Base-by-base conservation (phyloP, 2,888 invertebrate genomes). In the Zygogramma bicolorata region DNA sequence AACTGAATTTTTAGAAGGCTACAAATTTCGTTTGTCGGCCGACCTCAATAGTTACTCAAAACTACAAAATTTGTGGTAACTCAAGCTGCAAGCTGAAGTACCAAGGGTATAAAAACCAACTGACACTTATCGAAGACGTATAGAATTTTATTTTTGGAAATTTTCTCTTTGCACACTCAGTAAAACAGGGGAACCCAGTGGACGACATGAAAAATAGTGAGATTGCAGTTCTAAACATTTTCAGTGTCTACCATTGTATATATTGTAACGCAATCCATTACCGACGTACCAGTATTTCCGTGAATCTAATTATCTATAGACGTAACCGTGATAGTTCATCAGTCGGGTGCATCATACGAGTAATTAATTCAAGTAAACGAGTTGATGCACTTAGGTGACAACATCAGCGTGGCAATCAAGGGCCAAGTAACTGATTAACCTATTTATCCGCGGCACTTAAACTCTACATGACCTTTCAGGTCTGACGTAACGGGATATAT, bases 311-410 rank as follows among this genome's bases (percentile, higher is more conserved):
- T n/a, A 27, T 10, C 10, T n/a, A 53, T 5, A 53, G 7, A 53
- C 53, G 4, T n/a, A 25, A 53, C 53, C 3, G 13, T n/a, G 27
- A 25, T n/a, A n/a, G 1, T 8, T 53, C 13, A n/a, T n/a, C 25
- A 53, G 13, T 53, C 27, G 25, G 15, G n/a, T 25, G 27, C 6
- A 25, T 42, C 42, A 42, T 22, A 13, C n/a, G n/a, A 27, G 27
- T 53, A 27, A 53, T 53, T 53, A 53, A n/a, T 53, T 13, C 53
- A 25, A 53, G n/a, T 53, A 53, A 53, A 25, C 27, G 63, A 34
- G 27, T 46, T 15, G 29, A 27, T 63, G 46, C 63, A 63, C 46
- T 63, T 63, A 63, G 63, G 46, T 63, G 46, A 40, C 31, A 46
- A 46, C n/a, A n/a, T n/a, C 18, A 63, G 46, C 29, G 63, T 5